Evolutionary conservation across 2,888 invertebrate species (phyloP), one percentile per base, ranked within the genome.

Genomic region (Cyclophora punctaria): DNA sequence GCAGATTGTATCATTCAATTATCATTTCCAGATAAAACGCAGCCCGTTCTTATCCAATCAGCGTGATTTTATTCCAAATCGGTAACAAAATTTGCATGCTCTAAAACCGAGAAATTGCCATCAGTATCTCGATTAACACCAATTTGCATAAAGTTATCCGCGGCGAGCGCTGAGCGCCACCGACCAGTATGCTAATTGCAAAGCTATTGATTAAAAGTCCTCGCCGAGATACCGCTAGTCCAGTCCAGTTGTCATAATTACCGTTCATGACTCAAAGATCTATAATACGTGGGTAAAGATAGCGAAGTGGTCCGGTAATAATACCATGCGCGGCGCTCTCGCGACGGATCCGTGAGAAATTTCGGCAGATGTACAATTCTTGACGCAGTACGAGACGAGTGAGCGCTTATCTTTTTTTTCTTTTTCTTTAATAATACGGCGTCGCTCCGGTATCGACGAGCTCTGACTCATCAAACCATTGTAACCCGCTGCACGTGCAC

Each of bases 311-410:
- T 74, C 77, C 77, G 71, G 72, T 83, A 83, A 86, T 87, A 86
- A 85, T 83, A 84, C 79, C 78, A 78, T 77, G 75, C 77, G 69
- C 66, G 74, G 70, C 70, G 68, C 68, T 63, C 48, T 65, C 56
- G 52, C 67, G 70, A 69, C 71, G 75, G 78, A 80, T 73, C 83
- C 89, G 89, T 89, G 89, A 89, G 89, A 89, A 88, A 76, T 88
- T 89, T 87, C 83, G 88, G 88, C 89, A 89, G 89, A 89, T 89
- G 89, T 87, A 85, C 87, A 87, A 86, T 87, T 86, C 84, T 86
- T 83, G 83, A 82, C 80, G 80, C 79, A 76, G 78, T 76, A 74
- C 82, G 80, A 79, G 80, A 79, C 81, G 82, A 80, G 80, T 75
- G 82, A 83, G 72, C 84, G 82, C 81, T 84, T 84, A 82, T 80